These are phyloP conservation scores for Leptarthrus brevirostris DNA, from an alignment of 2,888 invertebrate genomes.

Conservation along the genomic window DNA sequence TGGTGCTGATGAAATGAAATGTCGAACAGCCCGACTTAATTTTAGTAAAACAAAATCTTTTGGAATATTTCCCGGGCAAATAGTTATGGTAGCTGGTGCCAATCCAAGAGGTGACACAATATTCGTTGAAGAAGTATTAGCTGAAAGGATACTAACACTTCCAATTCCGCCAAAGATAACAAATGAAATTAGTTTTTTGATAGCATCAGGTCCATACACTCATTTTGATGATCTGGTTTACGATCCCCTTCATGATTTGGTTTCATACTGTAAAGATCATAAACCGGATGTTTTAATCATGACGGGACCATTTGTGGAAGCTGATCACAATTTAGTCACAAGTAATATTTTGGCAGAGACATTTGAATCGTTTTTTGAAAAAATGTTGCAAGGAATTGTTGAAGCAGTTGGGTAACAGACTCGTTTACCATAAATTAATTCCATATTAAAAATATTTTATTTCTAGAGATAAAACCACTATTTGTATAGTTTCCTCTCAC, in stretches of 20 bases:
- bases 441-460: constrained; percentile 49
- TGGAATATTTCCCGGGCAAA: constrained; percentile 66
- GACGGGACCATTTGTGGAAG: constrained; percentile 87
- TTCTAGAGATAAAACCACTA: constrained; percentile 74
- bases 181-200: constrained; percentile 75
- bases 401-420: constrained; percentile 72
- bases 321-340: constrained; percentile 73
- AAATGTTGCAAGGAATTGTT: constrained; percentile 75
- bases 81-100: constrained; percentile 76
- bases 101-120: constrained; percentile 79
- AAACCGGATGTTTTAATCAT: constrained; percentile 85
- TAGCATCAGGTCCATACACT: constrained; percentile 88
- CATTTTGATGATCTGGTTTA: constrained; percentile 80
- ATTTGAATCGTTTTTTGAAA: constrained; percentile 80
- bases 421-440: constrained; percentile 36
- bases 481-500: constrained; percentile 80
- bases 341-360: constrained; percentile 74
- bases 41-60: constrained; percentile 68
- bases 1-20: constrained; percentile 71
- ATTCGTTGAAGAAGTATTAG: constrained; percentile 74
- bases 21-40: constrained; percentile 68
- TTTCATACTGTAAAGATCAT: constrained; percentile 74
- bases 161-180: constrained; percentile 67
- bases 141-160: constrained; percentile 69
- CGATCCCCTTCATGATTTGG: constrained; percentile 83